phyloP scores from a whole-genome alignment of 2,888 invertebrate genomes.

The Lamellibrachia columna region DNA sequence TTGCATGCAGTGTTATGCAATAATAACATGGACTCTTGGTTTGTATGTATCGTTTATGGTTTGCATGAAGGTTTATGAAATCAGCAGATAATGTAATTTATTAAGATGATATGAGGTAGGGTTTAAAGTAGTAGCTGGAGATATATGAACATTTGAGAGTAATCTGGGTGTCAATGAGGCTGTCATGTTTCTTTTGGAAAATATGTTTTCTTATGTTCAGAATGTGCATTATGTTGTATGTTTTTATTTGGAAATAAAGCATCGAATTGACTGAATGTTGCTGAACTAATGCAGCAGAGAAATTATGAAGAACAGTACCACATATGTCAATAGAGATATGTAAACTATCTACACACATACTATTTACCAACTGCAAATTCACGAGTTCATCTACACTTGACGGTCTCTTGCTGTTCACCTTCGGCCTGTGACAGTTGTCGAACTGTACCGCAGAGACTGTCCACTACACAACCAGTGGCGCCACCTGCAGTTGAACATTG shows the following conservation, averaged over 20 bases:
- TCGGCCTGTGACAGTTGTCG: not conserved
- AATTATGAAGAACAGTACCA: not conserved
- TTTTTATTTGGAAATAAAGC: not conserved
- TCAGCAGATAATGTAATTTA: too few species aligned
- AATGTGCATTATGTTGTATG: not conserved
- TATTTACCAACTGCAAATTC: not conserved
- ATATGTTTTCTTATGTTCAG: not conserved
- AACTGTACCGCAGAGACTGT: not conserved
- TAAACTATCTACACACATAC: slow-evolving; percentile 10
- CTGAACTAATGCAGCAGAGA: not conserved
- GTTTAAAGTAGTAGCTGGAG: too few species aligned
- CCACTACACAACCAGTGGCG: not conserved
- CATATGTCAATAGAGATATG: not conserved
- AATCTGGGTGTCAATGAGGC: not conserved
- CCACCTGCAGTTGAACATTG: not conserved
- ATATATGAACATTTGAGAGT: not conserved
- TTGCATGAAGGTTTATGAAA: too few species aligned
- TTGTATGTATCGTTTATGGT: too few species aligned
- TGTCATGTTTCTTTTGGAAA: not conserved
- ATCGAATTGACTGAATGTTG: not conserved
- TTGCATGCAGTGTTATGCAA: too few species aligned
- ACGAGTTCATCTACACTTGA: not conserved
- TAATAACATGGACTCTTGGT: too few species aligned
- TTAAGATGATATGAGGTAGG: too few species aligned
- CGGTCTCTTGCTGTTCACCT: not conserved